Percentiles rank a stretch among this genome's conserved stretches.
phyloP scores from a whole-genome alignment of 2,113 vertebrate genomes.

The western clawed frog (Xenopus tropicalis) region DNA sequence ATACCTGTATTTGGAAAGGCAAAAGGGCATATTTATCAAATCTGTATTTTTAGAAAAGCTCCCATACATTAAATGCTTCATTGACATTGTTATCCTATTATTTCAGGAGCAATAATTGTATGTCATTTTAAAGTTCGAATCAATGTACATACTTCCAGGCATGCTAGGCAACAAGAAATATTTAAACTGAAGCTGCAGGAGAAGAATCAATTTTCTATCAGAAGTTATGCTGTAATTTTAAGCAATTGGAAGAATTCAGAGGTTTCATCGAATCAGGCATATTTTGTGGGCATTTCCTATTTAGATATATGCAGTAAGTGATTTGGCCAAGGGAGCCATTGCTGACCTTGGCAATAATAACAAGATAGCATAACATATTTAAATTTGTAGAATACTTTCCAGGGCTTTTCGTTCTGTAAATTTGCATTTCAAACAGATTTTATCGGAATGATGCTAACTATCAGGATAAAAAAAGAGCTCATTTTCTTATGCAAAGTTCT shows the following conservation, averaged over 20 bases:
- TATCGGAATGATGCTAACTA: not conserved
- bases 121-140: not conserved
- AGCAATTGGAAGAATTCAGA: not conserved
- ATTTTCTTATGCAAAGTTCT: conserved; percentile 10
- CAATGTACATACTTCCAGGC: not conserved
- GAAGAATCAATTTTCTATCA: not conserved
- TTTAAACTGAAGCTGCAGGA: not conserved
- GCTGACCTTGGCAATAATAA: conserved; percentile 2
- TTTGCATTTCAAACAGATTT: conserved; percentile 8
- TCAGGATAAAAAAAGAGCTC: not conserved
- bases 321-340: not conserved
- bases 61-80: no score
- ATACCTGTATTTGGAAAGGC: no score
- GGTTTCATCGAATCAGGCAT: not conserved
- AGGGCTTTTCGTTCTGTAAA: not conserved
- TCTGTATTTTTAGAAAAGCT: no score
- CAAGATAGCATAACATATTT: conserved; percentile 5
- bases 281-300: not conserved
- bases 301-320: conserved; percentile 1
- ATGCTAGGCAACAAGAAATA: not conserved
- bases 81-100: not conserved
- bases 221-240: conserved; percentile 1
- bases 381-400: not conserved
- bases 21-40: no score
- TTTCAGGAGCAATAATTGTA: not conserved